Percentiles rank a stretch among this genome's conserved stretches.
phyloP scores from a whole-genome alignment of 2,888 invertebrate species.

The Cremastinae sp. region DNA sequence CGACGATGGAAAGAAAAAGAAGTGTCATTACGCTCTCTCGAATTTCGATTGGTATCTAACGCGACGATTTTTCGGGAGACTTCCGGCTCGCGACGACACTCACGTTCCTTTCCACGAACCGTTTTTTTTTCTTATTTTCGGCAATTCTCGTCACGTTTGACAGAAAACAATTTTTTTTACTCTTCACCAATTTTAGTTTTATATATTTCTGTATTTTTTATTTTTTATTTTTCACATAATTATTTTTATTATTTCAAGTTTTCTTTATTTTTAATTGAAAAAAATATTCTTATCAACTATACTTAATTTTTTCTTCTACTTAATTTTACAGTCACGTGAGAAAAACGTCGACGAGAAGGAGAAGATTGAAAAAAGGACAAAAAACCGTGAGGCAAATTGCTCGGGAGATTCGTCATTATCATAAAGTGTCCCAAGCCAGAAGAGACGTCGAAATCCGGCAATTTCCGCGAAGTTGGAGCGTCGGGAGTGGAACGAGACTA shows the following conservation, averaged over 20 bases:
- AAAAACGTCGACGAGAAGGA: background rate
- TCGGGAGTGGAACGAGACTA: background rate
- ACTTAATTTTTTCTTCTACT: no score
- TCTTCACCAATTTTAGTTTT: no score
- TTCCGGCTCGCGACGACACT: constrained; percentile 33
- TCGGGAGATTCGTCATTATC: constrained; percentile 57
- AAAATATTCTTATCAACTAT: no score
- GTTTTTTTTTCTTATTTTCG: background rate
- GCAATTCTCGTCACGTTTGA: no score
- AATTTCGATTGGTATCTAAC: constrained; percentile 49
- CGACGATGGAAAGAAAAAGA: constrained; percentile 10
- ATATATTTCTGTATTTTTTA: no score
- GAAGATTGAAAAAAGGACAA: constrained; percentile 31
- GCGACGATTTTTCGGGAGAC: constrained; percentile 14
- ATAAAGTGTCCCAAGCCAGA: constrained; percentile 48
- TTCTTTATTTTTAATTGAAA: no score
- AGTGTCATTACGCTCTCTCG: constrained; percentile 47
- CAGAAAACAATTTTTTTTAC: no score
- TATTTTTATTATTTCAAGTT: no score
- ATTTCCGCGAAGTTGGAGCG: constrained; percentile 18
- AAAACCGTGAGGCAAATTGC: constrained; percentile 55
- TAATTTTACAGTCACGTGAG: background rate
- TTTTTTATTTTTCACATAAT: no score
- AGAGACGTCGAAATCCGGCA: constrained; percentile 24
- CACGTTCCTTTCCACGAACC: constrained; percentile 35